Percentiles rank a stretch among this genome's conserved stretches.
Evolutionary conservation across 2,888 invertebrate genomes (phyloP).

Genomic region (Rotaria macrura): DNA sequence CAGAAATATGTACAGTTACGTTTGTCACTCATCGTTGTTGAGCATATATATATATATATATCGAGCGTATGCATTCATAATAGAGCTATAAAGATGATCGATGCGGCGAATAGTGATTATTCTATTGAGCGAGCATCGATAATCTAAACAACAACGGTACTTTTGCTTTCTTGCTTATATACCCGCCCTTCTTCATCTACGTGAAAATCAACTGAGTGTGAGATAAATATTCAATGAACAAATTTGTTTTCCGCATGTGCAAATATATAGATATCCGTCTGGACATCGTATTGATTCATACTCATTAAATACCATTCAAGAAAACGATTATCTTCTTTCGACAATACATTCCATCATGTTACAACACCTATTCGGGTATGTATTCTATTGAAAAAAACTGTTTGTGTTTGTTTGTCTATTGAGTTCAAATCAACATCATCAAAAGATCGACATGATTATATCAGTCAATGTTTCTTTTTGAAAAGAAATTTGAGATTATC

Average conservation of each 20-base stretch:
- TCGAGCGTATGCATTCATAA: background rate
- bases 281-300: background rate
- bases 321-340: background rate
- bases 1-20: background rate
- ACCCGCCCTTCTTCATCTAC: background rate
- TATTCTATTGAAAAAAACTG: background rate
- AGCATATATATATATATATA: background rate
- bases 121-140: background rate
- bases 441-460: too few relatives aligned
- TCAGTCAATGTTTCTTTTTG: too few relatives aligned
- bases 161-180: background rate
- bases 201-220: background rate
- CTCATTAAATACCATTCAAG: background rate
- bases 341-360: background rate
- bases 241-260: background rate
- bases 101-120: background rate
- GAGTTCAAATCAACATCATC: too few relatives aligned
- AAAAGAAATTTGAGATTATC: too few relatives aligned
- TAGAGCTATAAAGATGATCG: background rate
- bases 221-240: conserved; percentile 5
- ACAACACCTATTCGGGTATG: background rate
- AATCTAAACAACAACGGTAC: background rate
- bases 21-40: background rate
- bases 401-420: background rate
- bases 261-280: background rate